A percentile compares a stretch with the other conserved stretches of the same genome.
Conservation (phyloP, 2,888 invertebrate species). For the Rhamphomyia laevipes region DNA sequence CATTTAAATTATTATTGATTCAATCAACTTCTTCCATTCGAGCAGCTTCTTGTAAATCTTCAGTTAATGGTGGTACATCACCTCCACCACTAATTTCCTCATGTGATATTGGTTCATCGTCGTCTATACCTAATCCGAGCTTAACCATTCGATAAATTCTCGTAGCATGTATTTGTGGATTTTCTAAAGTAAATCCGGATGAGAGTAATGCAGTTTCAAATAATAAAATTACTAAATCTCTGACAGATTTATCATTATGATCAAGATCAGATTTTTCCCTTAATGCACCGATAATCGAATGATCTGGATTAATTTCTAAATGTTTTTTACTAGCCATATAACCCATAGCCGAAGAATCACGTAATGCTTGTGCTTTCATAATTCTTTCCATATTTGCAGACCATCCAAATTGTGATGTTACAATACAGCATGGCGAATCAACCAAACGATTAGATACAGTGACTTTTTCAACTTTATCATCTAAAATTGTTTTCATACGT, state of each 20-base stretch:
- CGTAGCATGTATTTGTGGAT: constrained; percentile 88
- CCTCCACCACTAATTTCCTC: constrained; percentile 52
- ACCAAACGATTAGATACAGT: constrained; percentile 93
- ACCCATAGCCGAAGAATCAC: constrained; percentile 96
- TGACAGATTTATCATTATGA: constrained; percentile 97
- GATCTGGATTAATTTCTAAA: constrained; percentile 92
- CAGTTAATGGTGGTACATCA: constrained; percentile 76
- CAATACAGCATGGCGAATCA: constrained; percentile 97
- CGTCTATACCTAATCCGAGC: constrained; percentile 94
- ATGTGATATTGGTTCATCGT: constrained; percentile 70
- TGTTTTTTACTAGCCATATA: constrained; percentile 99
- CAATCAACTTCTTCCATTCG: constrained; percentile 99
- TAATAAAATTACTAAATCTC: constrained; percentile 88
- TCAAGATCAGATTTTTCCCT: constrained; percentile 88
- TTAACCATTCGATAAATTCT: constrained; percentile 99
- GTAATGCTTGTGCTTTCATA: constrained; percentile 98
- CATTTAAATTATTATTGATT: constrained; percentile 20
- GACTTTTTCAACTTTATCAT: constrained; percentile 97
- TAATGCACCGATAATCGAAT: constrained; percentile 84
- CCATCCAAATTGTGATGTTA: constrained; percentile 98
- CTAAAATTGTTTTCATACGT: constrained; percentile 92
- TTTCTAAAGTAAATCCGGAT: constrained; percentile 92
- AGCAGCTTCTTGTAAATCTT: constrained; percentile 71
- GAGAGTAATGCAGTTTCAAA: constrained; percentile 94
- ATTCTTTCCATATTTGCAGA: constrained; percentile 99